These are phyloP conservation scores for Sebastes trivittatus DNA, from an alignment of 2,797 vertebrate genomes.

Conservation along the genomic window DNA sequence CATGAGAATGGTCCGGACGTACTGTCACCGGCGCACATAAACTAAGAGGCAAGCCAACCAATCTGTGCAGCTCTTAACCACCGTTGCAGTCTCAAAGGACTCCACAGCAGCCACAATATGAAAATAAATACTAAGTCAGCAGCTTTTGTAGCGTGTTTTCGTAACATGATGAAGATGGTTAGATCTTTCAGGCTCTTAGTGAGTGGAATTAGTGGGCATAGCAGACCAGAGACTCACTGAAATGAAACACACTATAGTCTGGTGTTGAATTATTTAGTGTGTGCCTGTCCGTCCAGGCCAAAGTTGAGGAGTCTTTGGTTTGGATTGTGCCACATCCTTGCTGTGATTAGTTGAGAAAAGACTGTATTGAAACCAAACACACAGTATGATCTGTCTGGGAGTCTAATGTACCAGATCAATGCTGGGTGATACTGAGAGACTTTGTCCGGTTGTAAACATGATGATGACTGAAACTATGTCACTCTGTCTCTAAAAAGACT, in stretches of 20 bases:
- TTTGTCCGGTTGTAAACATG: slow-evolving; percentile 5
- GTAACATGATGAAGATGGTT: slow-evolving; percentile 1
- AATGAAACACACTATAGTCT: slow-evolving; percentile 20
- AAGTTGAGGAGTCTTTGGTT: slow-evolving; percentile 24
- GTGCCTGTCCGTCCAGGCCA: slow-evolving; percentile 12
- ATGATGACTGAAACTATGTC: slow-evolving; percentile 7
- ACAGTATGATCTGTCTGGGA: not conserved
- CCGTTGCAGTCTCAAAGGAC: not conserved
- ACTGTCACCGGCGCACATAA: not conserved
- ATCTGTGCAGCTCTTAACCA: slow-evolving; percentile 2
- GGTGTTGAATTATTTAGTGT: slow-evolving; percentile 46
- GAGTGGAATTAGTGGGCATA: slow-evolving; percentile 1
- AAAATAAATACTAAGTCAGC: not conserved
- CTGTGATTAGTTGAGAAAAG: not conserved
- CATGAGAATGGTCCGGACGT: not conserved
- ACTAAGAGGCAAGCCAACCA: slow-evolving; percentile 14
- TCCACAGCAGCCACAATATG: not conserved
- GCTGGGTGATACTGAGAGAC: slow-evolving; percentile 1
- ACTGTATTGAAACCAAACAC: slow-evolving; percentile 15
- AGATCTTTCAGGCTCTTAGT: slow-evolving; percentile 13
- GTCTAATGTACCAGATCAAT: not conserved
- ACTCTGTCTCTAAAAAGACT: slow-evolving; percentile 9
- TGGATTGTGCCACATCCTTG: not conserved
- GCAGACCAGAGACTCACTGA: slow-evolving; percentile 7
- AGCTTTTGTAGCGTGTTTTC: not conserved